Percentiles rank a stretch among this genome's conserved stretches.
Conservation (phyloP, 92 coral and sea anemone genomes). For the Epizoanthus stellaris region DNA sequence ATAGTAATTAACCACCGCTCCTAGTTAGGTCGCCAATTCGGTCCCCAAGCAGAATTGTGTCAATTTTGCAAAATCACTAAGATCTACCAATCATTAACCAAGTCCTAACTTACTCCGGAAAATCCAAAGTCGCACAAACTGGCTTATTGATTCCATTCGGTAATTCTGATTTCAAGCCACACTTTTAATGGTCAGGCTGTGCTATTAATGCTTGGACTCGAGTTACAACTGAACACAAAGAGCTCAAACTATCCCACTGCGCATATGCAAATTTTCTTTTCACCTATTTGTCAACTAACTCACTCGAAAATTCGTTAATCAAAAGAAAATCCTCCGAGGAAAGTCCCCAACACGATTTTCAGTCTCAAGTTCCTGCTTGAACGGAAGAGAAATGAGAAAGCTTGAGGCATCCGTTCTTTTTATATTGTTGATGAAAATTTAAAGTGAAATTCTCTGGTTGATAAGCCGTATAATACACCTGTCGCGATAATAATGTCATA, state of each 20-base stretch:
- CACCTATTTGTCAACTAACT: slow-evolving; percentile 65
- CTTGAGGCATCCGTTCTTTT: slow-evolving; percentile 1
- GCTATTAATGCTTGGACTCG: slow-evolving; percentile 19
- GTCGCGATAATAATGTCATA: slow-evolving; percentile 42
- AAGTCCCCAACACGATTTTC: neutral
- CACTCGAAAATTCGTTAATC: slow-evolving; percentile 28
- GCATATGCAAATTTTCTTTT: slow-evolving; percentile 67
- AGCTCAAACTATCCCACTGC: slow-evolving; percentile 45
- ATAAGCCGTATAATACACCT: slow-evolving; percentile 53
- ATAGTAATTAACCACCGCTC: slow-evolving; percentile 73
- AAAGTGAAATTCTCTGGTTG: slow-evolving; percentile 35
- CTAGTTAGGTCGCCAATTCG: slow-evolving; percentile 25
- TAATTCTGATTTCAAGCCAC: neutral
- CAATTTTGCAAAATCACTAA: neutral
- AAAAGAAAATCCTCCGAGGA: slow-evolving; percentile 4
- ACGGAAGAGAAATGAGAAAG: neutral
- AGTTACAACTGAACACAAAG: neutral
- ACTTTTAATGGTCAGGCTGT: slow-evolving; percentile 9
- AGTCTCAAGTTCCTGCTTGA: neutral
- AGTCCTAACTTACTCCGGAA: neutral
- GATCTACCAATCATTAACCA: neutral
- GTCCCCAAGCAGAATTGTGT: neutral
- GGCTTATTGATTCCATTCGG: neutral
- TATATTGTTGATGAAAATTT: slow-evolving; percentile 45
- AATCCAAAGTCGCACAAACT: neutral